These are phyloP conservation scores for Laterallus jamaicensis DNA, from an alignment of 2,113 vertebrate genomes.

Conservation along the genomic window DNA sequence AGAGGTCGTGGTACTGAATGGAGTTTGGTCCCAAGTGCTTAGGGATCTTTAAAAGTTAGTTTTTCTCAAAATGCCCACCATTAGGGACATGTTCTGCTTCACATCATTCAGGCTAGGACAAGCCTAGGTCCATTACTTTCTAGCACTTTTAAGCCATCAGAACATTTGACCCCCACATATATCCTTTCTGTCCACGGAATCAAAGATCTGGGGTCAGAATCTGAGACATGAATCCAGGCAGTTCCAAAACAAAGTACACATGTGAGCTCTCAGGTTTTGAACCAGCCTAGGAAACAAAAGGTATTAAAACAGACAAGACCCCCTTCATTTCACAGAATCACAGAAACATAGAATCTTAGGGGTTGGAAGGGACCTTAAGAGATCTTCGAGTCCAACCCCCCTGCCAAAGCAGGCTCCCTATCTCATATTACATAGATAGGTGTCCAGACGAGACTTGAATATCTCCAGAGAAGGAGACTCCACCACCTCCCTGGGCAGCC, in stretches of 20 bases:
- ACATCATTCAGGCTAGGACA: neutral
- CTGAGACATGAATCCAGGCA: neutral
- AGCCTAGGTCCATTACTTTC: neutral
- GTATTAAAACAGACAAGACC: neutral
- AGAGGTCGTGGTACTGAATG: neutral
- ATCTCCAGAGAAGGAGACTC: no score
- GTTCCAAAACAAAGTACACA: neutral
- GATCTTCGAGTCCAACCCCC: no score
- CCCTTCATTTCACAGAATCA: neutral
- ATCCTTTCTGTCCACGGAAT: neutral
- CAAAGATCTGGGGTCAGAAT: neutral
- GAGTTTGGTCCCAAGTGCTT: neutral
- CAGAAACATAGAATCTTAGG: no score
- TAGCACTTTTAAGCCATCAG: neutral
- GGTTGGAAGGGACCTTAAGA: no score
- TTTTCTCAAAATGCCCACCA: neutral
- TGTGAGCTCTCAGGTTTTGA: neutral
- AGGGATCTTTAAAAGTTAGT: neutral
- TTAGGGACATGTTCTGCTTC: neutral
- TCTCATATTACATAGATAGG: no score
- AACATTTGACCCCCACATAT: neutral
- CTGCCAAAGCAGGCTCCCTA: no score
- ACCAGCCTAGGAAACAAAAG: neutral
- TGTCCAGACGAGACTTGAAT: no score
- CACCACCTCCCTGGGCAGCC: no score